Evolutionary conservation across 2,888 invertebrate species (phyloP).

Genomic region (Pyrochroa serraticornis): DNA sequence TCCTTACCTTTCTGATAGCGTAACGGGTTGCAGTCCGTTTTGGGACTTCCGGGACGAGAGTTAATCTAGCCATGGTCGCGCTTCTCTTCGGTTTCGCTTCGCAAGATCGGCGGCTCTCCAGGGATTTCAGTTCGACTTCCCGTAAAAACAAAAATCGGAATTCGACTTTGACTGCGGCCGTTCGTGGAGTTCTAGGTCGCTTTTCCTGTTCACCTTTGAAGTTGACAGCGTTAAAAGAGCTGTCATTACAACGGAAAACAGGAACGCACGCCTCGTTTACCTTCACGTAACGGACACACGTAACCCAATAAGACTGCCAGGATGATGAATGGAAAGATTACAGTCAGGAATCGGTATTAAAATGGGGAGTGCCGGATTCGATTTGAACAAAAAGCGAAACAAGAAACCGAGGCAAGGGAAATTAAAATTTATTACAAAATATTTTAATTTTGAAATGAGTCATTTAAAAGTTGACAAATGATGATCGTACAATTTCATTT

Average conservation of each 20-base stretch:
- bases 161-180: conserved; percentile 16
- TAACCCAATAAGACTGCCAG: neutral
- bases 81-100: conserved; percentile 26
- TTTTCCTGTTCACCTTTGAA: conserved; percentile 7
- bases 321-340: neutral
- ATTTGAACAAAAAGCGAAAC: neutral
- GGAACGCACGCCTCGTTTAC: too few relatives aligned
- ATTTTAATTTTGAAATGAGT: conserved; percentile 8
- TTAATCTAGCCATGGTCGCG: conserved; percentile 28
- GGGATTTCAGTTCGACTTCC: conserved; percentile 20
- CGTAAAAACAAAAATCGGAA: conserved; percentile 19
- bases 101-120: conserved; percentile 21
- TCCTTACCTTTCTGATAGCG: conserved; percentile 21
- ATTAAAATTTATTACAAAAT: conserved; percentile 9
- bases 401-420: neutral
- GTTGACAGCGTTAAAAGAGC: conserved; percentile 7
- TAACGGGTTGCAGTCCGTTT: conserved; percentile 26
- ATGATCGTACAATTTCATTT: conserved; percentile 28
- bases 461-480: conserved; percentile 14
- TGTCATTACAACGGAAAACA: conserved; percentile 1
- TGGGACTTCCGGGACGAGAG: conserved; percentile 21
- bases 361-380: neutral
- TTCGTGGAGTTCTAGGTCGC: conserved; percentile 12
- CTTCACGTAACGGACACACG: neutral
- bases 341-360: neutral